These are phyloP conservation scores for Ceratina australensis DNA, from an alignment of 1,140 invertebrate species.

Conservation along the genomic window DNA sequence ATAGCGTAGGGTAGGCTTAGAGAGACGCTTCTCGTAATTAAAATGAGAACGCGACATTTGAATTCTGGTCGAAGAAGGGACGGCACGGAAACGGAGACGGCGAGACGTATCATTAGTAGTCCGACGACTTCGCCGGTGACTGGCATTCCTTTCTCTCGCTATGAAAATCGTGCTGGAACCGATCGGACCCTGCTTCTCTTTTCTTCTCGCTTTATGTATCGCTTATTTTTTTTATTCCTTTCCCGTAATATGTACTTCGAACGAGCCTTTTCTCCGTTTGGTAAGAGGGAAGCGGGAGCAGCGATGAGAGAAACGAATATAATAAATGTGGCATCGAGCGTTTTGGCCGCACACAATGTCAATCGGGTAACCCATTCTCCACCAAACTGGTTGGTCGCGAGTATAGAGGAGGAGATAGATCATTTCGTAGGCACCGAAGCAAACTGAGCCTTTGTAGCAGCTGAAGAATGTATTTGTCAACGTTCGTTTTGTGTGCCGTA, in stretches of 20 bases:
- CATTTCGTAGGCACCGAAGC: background rate
- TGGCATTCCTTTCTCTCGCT: constrained; percentile 52
- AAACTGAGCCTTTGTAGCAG: constrained; percentile 19
- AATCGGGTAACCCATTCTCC: constrained; percentile 44
- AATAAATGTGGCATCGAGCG: constrained; percentile 6
- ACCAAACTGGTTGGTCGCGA: background rate
- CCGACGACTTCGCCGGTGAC: constrained; percentile 51
- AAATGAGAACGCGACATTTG: constrained; percentile 53
- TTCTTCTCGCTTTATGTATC: background rate
- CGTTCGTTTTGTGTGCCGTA: constrained; percentile 7
- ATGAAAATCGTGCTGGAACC: constrained; percentile 37
- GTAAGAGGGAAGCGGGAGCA: background rate
- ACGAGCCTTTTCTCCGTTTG: background rate
- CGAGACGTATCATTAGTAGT: constrained; percentile 56
- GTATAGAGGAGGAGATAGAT: constrained; percentile 8
- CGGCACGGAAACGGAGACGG: background rate
- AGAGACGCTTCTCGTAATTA: constrained; percentile 47
- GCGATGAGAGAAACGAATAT: constrained; percentile 32
- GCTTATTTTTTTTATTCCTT: background rate
- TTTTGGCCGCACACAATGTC: constrained; percentile 26
- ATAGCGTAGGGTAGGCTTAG: constrained; percentile 32
- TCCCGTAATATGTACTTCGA: constrained; percentile 13
- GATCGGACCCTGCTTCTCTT: constrained; percentile 9
- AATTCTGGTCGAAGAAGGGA: constrained; percentile 46
- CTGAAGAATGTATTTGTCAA: constrained; percentile 44